These are phyloP conservation scores for Eulemur macaco DNA, from an alignment of 2,113 vertebrate species.

Conservation along the genomic window DNA sequence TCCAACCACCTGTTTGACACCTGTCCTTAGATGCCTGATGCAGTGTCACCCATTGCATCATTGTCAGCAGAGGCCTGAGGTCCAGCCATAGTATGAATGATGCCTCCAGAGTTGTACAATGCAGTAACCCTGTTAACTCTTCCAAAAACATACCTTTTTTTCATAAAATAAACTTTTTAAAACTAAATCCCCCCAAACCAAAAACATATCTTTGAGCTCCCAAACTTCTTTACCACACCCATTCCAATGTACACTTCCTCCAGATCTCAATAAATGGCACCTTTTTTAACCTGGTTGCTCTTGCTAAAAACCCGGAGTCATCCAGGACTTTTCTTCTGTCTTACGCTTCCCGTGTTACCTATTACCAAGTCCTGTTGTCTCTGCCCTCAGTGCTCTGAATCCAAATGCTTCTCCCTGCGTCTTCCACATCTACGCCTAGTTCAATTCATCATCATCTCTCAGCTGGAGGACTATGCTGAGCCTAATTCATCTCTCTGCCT, in stretches of 20 bases:
- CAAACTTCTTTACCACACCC: neutral
- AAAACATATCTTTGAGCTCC: neutral
- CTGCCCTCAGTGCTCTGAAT: neutral
- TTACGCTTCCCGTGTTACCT: neutral
- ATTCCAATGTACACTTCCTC: neutral
- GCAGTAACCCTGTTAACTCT: neutral
- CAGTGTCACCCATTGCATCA: accelerated
- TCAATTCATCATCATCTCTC: neutral
- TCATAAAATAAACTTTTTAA: no score
- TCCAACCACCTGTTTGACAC: neutral
- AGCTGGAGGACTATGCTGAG: neutral
- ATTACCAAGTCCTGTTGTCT: neutral
- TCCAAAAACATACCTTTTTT: neutral
- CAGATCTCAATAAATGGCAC: neutral
- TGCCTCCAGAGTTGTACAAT: neutral
- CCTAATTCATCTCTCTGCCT: neutral
- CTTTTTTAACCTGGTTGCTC: neutral
- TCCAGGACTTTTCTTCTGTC: neutral
- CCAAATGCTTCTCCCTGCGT: neutral
- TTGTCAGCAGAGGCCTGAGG: no score
- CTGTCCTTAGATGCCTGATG: neutral
- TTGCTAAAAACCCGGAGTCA: neutral
- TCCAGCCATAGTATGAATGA: neutral
- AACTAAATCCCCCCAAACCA: no score
- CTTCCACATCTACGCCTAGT: neutral